These are phyloP conservation scores for Papilio glaucus DNA, from an alignment of 1,140 invertebrate genomes.

Conservation along the genomic window DNA sequence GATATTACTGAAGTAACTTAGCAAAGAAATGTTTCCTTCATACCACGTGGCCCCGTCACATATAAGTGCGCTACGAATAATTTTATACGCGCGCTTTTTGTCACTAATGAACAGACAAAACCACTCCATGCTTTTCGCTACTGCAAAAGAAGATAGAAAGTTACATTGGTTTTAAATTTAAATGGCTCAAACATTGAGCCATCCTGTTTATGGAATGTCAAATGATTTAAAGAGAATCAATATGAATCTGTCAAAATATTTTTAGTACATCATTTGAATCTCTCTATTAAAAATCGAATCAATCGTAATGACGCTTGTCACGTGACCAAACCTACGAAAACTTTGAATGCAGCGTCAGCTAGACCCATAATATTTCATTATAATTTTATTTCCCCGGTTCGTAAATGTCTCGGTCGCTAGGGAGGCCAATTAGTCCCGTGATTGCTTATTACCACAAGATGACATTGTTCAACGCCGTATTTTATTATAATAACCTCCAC, in stretches of 20 bases:
- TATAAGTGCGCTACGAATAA: neutral
- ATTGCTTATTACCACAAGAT: constrained; percentile 17
- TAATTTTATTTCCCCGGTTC: neutral
- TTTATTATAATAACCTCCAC: constrained; percentile 8
- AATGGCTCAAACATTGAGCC: too few species aligned
- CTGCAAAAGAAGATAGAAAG: too few species aligned
- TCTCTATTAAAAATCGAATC: too few species aligned
- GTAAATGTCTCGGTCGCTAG: neutral
- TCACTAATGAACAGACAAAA: too few species aligned
- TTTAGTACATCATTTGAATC: too few species aligned
- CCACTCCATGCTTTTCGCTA: too few species aligned
- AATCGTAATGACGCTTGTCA: neutral
- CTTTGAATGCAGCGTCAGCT: neutral
- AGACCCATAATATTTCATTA: neutral
- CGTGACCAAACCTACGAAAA: neutral
- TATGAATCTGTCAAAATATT: too few species aligned
- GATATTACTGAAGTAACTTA: neutral
- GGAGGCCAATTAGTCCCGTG: constrained; percentile 3
- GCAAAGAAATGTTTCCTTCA: neutral
- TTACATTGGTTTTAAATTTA: too few species aligned
- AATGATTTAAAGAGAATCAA: too few species aligned
- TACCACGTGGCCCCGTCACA: neutral
- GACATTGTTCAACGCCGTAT: constrained; percentile 11
- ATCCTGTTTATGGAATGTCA: too few species aligned
- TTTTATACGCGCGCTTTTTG: too few species aligned